These are phyloP conservation scores for Rambutsinella grinnellia DNA, from an alignment of 2,888 invertebrate genomes.

Conservation along the genomic window DNA sequence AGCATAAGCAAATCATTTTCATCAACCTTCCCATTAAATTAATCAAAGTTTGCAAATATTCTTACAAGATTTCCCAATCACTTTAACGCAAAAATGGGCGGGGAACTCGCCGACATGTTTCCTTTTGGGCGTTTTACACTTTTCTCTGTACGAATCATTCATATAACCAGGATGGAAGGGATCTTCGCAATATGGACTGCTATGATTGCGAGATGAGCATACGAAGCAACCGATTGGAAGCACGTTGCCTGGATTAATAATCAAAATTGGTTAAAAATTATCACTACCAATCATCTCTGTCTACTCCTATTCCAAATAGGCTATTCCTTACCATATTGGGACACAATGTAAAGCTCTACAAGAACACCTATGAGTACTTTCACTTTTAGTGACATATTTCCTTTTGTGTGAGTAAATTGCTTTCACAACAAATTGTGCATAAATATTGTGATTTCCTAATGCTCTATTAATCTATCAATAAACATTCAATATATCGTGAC, in stretches of 20 bases:
- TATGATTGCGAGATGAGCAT: constrained; percentile 72
- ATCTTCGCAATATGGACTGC: constrained; percentile 71
- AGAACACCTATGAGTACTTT: constrained; percentile 28
- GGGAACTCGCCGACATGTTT: constrained; percentile 70
- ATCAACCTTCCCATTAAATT: no score
- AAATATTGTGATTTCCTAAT: no score
- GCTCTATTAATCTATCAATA: no score
- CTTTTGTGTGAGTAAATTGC: no score
- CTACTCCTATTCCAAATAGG: constrained; percentile 1
- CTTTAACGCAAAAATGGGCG: constrained; percentile 73
- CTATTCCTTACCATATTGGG: constrained; percentile 29
- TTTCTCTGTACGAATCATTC: constrained; percentile 67
- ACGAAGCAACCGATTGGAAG: constrained; percentile 71
- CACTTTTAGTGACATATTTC: constrained; percentile 10
- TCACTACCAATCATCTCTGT: no score
- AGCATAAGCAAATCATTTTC: no score
- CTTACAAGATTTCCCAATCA: constrained; percentile 71
- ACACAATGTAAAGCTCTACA: constrained; percentile 48
- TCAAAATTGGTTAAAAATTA: no score
- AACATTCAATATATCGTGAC: no score
- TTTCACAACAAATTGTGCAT: no score
- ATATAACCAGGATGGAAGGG: constrained; percentile 73
- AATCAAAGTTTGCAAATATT: no score
- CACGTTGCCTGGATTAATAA: constrained; percentile 26
- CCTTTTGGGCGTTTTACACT: constrained; percentile 72